Conservation (phyloP, 2,797 vertebrate species). For the Varecia variegata region DNA sequence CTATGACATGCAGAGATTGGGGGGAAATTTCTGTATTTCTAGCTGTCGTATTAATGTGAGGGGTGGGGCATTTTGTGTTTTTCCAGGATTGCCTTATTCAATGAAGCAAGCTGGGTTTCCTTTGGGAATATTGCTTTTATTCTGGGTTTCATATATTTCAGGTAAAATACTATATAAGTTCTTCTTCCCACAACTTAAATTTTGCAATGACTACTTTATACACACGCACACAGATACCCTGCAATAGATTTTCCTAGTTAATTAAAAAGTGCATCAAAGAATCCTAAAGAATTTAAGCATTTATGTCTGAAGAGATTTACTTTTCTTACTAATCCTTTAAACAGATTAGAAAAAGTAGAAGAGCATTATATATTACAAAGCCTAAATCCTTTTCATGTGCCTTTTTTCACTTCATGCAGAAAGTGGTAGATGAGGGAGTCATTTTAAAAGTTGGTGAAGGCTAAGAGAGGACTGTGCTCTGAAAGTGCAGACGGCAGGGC, state of each 20-base stretch:
- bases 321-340: slow-evolving; percentile 71
- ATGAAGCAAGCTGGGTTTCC: slow-evolving; percentile 96
- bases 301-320: slow-evolving; percentile 51
- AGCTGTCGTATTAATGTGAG: slow-evolving; percentile 16
- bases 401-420: slow-evolving; percentile 20
- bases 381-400: slow-evolving; percentile 74
- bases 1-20: not conserved
- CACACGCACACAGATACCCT: not conserved
- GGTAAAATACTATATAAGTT: slow-evolving; percentile 76
- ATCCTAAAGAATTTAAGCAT: slow-evolving; percentile 52
- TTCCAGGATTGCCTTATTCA: slow-evolving; percentile 93
- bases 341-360: slow-evolving; percentile 69
- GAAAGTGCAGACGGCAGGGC: not conserved
- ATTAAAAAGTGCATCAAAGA: slow-evolving; percentile 44
- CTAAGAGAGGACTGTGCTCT: not conserved
- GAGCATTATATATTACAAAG: slow-evolving; percentile 38
- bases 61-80: slow-evolving; percentile 58
- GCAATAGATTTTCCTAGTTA: slow-evolving; percentile 49
- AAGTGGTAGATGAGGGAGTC: not conserved
- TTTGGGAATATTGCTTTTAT: slow-evolving; percentile 92
- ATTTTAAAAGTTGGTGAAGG: not conserved
- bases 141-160: slow-evolving; percentile 92
- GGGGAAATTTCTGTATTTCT: not conserved
- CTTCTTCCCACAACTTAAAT: not conserved
- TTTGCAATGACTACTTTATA: not conserved